Evolutionary conservation across 2,797 vertebrate genomes (phyloP).

Genomic region (Leptoclinus maculatus): DNA sequence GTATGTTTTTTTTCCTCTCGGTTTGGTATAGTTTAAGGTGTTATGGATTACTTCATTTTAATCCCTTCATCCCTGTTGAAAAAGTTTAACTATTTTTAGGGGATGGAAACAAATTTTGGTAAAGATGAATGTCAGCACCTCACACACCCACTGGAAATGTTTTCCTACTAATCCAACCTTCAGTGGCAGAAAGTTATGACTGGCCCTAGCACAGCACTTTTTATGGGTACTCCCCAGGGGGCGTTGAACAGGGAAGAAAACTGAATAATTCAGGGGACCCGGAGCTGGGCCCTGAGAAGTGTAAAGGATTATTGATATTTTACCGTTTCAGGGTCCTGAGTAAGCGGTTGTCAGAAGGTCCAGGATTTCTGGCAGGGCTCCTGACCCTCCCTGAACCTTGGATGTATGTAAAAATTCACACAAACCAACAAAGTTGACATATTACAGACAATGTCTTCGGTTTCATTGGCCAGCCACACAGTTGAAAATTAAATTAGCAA

Average conservation of each 20-base stretch:
- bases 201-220: constrained; percentile 16
- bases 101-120: background rate
- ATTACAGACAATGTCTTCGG: background rate
- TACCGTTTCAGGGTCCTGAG: constrained; percentile 15
- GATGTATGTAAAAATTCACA: background rate
- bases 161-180: constrained; percentile 37
- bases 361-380: constrained; percentile 9
- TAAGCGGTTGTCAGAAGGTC: constrained; percentile 26
- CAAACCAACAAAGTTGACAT: constrained; percentile 1
- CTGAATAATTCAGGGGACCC: constrained; percentile 43
- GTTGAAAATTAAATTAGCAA: constrained; percentile 24
- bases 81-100: background rate
- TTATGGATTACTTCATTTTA: background rate
- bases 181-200: constrained; percentile 26
- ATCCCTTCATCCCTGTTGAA: background rate
- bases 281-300: constrained; percentile 15
- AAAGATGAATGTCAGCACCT: background rate
- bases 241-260: constrained; percentile 14
- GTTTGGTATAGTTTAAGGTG: constrained; percentile 3
- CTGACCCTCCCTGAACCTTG: constrained; percentile 13
- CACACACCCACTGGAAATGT: constrained; percentile 17
- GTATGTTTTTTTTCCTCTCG: background rate
- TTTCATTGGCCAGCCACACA: constrained; percentile 8
- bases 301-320: constrained; percentile 35
- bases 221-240: constrained; percentile 29